These are phyloP conservation scores for Clarias pachynema DNA, from an alignment of 2,797 vertebrate species.

Conservation along the genomic window DNA sequence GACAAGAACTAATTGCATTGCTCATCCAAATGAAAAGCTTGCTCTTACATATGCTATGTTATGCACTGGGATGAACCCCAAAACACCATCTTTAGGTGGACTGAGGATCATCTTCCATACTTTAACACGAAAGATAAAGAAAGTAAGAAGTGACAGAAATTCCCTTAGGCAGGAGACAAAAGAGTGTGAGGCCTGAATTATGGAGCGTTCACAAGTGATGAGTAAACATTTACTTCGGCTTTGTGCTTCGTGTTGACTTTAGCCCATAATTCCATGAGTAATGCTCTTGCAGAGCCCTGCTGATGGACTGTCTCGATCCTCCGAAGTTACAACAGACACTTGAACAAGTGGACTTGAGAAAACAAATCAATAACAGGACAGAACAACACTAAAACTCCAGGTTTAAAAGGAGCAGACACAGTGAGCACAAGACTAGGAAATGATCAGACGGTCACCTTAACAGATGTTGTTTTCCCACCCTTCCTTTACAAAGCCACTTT, in stretches of 20 bases:
- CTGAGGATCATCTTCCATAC: neutral
- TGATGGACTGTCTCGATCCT: conserved; percentile 12
- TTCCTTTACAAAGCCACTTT: neutral
- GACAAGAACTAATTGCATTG: neutral
- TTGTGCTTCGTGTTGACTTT: conserved; percentile 40
- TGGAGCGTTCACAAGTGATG: conserved; percentile 23
- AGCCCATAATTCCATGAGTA: conserved; percentile 41
- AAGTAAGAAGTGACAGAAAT: neutral
- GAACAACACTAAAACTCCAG: conserved; percentile 26
- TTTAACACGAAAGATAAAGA: neutral
- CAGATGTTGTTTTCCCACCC: neutral
- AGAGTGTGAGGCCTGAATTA: conserved; percentile 16
- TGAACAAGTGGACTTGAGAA: conserved; percentile 28
- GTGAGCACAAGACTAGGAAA: conserved; percentile 26
- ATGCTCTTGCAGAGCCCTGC: conserved; percentile 17
- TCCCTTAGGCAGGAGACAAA: neutral
- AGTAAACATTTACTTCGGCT: conserved; percentile 44
- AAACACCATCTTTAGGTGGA: neutral
- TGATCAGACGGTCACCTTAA: conserved; percentile 19
- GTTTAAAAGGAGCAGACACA: conserved; percentile 28
- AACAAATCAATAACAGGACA: conserved; percentile 27
- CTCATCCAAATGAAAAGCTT: neutral
- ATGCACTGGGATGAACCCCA: neutral
- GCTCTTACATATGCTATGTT: neutral
- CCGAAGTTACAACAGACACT: conserved; percentile 21